Evolutionary conservation across 2,113 vertebrate genomes (phyloP), one percentile per base, ranked within the genome.

Genomic region (Riparia riparia): DNA sequence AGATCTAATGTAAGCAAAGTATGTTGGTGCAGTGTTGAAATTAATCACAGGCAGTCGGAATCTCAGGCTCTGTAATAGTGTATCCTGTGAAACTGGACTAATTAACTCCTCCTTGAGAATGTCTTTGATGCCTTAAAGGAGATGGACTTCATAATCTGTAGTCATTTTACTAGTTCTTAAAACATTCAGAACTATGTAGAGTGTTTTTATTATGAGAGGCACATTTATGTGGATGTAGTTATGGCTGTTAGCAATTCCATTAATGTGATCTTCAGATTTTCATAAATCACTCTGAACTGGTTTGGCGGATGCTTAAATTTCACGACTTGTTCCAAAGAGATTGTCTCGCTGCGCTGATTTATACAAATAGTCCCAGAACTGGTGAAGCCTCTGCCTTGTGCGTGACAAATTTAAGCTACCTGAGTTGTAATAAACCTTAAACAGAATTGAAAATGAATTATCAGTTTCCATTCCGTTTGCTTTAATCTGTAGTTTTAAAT

Each of bases 31-130:
- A 78, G 86, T 84, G 89, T 82, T 94, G 76, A 86, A 89, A 90
- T 95, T 95, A 97, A 95, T 96, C 96, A 89, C 92, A 93, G 94
- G 86, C 95, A 96, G 94, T 93, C n/a, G 14, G 94, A 89, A 86
- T 94, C 94, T 90, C 87, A 64, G 80, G 17, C 84, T 91, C 83
- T 96, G 96, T 94, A 94, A 91, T 96, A 93, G 86, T 92, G 93
- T 96, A 97, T 95, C 89, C 82, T 96, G 94, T 90, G 92, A 95
- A 95, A 96, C 96, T 85, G 93, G 91, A 87, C 94, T 95, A 95
- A 94, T 96, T 96, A 93, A 96, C 94, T 97, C 96, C 93, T 95
- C 79, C 95, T 96, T 97, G 93, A 86, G 94, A 96, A 94, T 94
- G 96, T 66, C 96, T 96, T 94, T 96, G 95, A 95, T 95, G 94